These are phyloP conservation scores for Pandemis corylana DNA, from an alignment of 2,888 invertebrate genomes.

Conservation along the genomic window DNA sequence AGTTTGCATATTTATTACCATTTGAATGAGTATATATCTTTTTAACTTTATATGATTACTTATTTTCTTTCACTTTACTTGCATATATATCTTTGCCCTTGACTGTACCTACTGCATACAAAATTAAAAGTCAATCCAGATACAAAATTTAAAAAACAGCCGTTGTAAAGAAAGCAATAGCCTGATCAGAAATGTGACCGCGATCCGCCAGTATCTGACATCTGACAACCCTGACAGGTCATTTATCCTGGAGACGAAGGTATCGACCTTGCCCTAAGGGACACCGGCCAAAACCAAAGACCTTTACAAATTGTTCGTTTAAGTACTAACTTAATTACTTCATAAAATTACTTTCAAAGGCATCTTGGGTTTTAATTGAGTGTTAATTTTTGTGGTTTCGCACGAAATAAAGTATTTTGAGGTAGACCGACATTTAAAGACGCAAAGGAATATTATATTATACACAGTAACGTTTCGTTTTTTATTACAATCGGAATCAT, in stretches of 20 bases:
- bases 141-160: not conserved
- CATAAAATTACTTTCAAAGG: not conserved
- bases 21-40: too few relatives aligned
- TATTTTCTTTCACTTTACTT: too few relatives aligned
- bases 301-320: slow-evolving; percentile 7
- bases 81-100: too few relatives aligned
- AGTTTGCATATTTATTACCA: too few relatives aligned
- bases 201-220: slow-evolving; percentile 10
- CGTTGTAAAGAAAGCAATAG: too few relatives aligned
- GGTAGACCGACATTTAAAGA: not conserved
- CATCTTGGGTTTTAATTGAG: not conserved
- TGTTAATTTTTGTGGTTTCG: not conserved
- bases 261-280: slow-evolving; percentile 18
- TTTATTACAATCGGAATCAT: too few relatives aligned
- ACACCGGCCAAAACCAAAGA: slow-evolving; percentile 3
- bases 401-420: not conserved
- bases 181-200: not conserved
- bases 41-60: too few relatives aligned
- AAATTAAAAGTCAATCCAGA: too few relatives aligned
- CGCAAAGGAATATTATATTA: too few relatives aligned
- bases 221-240: slow-evolving; percentile 27
- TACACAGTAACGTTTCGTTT: too few relatives aligned
- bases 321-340: not conserved
- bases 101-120: too few relatives aligned
- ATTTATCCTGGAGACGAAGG: slow-evolving; percentile 28